A percentile compares a stretch with the other conserved stretches of the same genome.
Conservation (phyloP, 2,113 vertebrate species). For the Eubucco bourcierii region DNA sequence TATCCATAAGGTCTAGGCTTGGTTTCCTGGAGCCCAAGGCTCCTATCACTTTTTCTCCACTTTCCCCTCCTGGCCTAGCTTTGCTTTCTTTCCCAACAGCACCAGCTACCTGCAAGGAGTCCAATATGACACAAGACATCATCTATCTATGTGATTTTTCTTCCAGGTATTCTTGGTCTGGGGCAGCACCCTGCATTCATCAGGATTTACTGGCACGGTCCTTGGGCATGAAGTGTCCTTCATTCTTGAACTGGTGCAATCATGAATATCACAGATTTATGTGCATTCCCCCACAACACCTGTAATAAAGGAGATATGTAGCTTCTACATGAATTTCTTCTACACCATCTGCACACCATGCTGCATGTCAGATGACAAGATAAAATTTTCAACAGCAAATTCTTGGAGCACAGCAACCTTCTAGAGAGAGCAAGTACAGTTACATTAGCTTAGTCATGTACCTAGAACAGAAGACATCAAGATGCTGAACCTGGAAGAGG, state of each 20-base stretch:
- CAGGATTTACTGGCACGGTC: neutral
- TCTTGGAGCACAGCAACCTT: slow-evolving; percentile 7
- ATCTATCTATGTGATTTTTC: neutral
- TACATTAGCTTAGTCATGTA: neutral
- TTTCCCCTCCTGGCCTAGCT: neutral
- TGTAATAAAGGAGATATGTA: neutral
- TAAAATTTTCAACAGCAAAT: slow-evolving; percentile 29
- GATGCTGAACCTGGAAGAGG: neutral
- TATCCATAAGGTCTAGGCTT: neutral
- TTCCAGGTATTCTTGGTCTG: neutral
- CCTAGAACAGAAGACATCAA: neutral
- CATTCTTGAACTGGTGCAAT: neutral
- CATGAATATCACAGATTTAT: neutral
- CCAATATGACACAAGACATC: neutral
- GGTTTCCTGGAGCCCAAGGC: neutral
- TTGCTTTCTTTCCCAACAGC: neutral
- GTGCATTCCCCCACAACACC: neutral
- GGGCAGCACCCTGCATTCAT: neutral
- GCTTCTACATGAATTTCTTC: slow-evolving; percentile 16
- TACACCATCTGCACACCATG: slow-evolving; percentile 12
- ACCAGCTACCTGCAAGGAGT: neutral
- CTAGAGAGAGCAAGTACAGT: neutral
- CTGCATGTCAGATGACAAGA: slow-evolving; percentile 22
- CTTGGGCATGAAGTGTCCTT: neutral
- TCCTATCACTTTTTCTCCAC: neutral